These are phyloP conservation scores for Caenorhabditis sulstoni DNA, from an alignment of 2,888 invertebrate genomes.

Conservation along the genomic window DNA sequence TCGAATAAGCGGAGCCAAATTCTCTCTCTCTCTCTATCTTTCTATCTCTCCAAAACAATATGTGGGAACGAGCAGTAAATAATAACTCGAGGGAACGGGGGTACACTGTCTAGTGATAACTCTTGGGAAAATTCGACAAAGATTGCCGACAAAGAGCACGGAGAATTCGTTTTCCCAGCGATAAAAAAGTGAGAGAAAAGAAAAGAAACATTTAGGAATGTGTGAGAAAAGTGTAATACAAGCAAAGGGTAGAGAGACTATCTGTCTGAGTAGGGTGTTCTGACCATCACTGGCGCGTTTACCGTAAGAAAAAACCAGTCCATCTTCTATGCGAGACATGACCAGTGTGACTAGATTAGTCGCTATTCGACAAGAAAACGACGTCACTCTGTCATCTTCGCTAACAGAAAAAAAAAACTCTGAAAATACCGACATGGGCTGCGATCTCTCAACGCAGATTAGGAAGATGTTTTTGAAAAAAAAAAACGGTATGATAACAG, in stretches of 20 bases:
- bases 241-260: too few species aligned
- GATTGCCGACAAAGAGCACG: too few species aligned
- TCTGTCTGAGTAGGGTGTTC: slow-evolving; percentile 3
- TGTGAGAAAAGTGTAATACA: too few species aligned
- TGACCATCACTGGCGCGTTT: slow-evolving; percentile 3
- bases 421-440: background rate
- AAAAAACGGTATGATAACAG: slow-evolving; percentile 2
- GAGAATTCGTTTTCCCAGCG: too few species aligned
- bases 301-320: slow-evolving; percentile 4
- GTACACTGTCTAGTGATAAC: too few species aligned
- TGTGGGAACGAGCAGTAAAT: background rate
- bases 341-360: slow-evolving; percentile 1
- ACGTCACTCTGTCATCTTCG: too few species aligned
- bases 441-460: slow-evolving; percentile 5
- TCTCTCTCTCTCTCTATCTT: too few species aligned
- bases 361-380: background rate
- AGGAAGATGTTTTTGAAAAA: background rate
- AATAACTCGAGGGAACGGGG: too few species aligned
- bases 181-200: too few species aligned
- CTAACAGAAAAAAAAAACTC: too few species aligned
- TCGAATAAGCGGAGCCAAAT: background rate
- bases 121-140: too few species aligned
- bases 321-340: background rate
- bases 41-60: background rate
- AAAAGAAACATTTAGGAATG: too few species aligned